A percentile compares a stretch with the other conserved stretches of the same genome.
Conservation (phyloP, 2,888 invertebrate species). For the Rotaria macrura region DNA sequence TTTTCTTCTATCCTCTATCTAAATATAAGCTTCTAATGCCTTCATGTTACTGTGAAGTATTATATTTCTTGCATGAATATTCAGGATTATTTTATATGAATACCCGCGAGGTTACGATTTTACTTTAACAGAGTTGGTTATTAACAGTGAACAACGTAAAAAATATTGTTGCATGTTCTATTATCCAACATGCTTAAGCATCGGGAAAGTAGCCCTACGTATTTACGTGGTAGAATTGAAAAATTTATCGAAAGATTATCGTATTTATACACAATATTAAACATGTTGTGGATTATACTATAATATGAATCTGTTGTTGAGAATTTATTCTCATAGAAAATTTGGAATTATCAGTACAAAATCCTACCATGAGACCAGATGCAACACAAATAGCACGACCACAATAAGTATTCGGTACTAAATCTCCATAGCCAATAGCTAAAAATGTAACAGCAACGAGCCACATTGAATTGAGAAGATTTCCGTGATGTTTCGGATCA, state of each 20-base stretch:
- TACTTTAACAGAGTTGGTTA: not conserved
- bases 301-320: no score
- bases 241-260: not conserved
- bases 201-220: no score
- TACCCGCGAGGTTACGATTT: not conserved
- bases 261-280: not conserved
- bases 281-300: no score
- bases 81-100: not conserved
- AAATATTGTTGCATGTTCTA: no score
- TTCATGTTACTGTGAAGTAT: not conserved
- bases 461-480: constrained; percentile 95
- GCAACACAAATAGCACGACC: constrained; percentile 96
- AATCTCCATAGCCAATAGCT: constrained; percentile 96
- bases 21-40: not conserved
- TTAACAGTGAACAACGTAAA: not conserved
- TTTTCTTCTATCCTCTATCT: not conserved
- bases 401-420: constrained; percentile 99
- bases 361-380: constrained; percentile 90
- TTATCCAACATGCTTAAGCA: no score
- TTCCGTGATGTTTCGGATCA: constrained; percentile 61
- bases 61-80: not conserved
- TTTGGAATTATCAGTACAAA: no score
- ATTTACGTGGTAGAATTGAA: not conserved
- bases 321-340: no score
- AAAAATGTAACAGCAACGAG: constrained; percentile 98